phyloP scores from a whole-genome alignment of 1,140 invertebrate genomes.

The Drosophila novamexicana region DNA sequence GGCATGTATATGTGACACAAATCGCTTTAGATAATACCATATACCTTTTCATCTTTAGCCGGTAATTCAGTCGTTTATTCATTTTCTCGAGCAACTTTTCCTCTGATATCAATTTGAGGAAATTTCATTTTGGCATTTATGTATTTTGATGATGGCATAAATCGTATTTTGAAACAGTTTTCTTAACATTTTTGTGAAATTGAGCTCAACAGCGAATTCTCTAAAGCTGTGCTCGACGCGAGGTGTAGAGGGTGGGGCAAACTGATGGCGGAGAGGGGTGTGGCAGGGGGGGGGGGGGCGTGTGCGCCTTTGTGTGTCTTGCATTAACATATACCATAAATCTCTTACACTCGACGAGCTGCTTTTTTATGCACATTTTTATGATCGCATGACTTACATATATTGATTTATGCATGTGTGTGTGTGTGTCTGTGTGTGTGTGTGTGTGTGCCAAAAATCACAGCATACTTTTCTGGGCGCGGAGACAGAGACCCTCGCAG shows the following conservation, averaged over 20 bases:
- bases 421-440: constrained; percentile 21
- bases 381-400: constrained; percentile 41
- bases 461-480: constrained; percentile 24
- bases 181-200: constrained; percentile 21
- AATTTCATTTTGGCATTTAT: constrained; percentile 35
- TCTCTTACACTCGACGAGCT: constrained; percentile 20
- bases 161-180: constrained; percentile 45
- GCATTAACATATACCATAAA: constrained; percentile 49
- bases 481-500: background rate
- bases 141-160: constrained; percentile 36
- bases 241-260: background rate
- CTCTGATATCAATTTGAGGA: constrained; percentile 10
- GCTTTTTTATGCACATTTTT: constrained; percentile 42
- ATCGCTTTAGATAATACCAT: no score
- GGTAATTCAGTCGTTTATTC: background rate
- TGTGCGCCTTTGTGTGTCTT: background rate
- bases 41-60: no score
- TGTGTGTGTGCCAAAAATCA: constrained; percentile 35
- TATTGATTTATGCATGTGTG: constrained; percentile 36
- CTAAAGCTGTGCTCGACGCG: background rate
- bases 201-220: constrained; percentile 16
- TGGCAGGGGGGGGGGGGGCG: background rate
- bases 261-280: background rate
- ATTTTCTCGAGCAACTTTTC: background rate
- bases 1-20: no score